Evolutionary conservation across 2,888 invertebrate genomes (phyloP).

Genomic region (Diadegma fenestrale): DNA sequence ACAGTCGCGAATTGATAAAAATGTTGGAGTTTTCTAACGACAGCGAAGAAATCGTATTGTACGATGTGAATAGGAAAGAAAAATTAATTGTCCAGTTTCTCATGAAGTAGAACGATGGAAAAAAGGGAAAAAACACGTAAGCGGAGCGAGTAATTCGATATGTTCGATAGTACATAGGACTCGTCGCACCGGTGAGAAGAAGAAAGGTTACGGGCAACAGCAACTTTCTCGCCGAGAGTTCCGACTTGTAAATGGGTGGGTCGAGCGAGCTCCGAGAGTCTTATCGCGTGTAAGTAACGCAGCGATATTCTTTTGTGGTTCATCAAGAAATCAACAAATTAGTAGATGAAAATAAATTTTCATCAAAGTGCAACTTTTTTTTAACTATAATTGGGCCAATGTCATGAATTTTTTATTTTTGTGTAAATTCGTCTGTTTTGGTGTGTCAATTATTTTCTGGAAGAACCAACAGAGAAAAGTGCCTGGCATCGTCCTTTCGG

Average conservation of each 20-base stretch:
- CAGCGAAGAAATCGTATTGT: constrained; percentile 12
- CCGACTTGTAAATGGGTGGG: constrained; percentile 50
- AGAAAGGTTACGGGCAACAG: constrained; percentile 76
- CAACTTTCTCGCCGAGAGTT: constrained; percentile 79
- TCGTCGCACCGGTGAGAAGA: constrained; percentile 70
- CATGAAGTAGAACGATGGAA: constrained; percentile 1
- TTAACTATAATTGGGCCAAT: not conserved
- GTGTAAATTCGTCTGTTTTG: not conserved
- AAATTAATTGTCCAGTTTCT: constrained; percentile 35
- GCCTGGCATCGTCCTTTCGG: not conserved
- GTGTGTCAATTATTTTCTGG: not conserved
- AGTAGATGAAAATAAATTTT: not conserved
- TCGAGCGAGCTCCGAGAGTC: constrained; percentile 61
- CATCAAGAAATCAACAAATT: constrained; percentile 54
- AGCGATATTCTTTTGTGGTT: constrained; percentile 36
- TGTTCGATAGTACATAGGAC: constrained; percentile 46
- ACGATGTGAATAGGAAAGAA: not conserved
- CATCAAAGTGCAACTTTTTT: not conserved
- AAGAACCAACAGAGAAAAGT: not conserved
- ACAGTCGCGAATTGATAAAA: not conserved
- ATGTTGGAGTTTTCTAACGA: not conserved
- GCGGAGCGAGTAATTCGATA: constrained; percentile 50
- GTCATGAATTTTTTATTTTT: not conserved
- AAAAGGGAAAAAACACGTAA: constrained; percentile 6
- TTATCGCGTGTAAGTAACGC: constrained; percentile 65